A percentile compares a stretch with the other conserved stretches of the same genome.
These are phyloP conservation scores for Gallinago solitaria DNA, from an alignment of 2,797 vertebrate species.

Conservation along the genomic window DNA sequence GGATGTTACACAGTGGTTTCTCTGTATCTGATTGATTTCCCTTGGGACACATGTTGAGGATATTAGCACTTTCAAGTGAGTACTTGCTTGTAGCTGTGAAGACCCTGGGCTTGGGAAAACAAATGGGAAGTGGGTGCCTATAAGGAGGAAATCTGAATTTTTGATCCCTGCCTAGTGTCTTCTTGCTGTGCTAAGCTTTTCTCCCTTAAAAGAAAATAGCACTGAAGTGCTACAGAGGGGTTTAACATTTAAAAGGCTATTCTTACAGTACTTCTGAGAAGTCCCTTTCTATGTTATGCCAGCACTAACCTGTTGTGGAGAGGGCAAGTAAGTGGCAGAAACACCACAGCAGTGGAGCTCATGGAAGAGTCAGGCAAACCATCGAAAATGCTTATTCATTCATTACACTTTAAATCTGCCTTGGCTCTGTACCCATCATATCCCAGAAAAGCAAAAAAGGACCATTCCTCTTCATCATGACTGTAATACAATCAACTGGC, in stretches of 20 bases:
- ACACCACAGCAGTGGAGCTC: background rate
- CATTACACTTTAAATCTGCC: conserved; percentile 60
- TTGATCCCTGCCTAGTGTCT: background rate
- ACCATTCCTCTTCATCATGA: conserved; percentile 71
- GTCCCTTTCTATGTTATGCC: background rate
- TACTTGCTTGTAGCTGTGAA: conserved; percentile 35
- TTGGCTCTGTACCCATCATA: conserved; percentile 55
- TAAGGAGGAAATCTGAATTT: conserved; percentile 3
- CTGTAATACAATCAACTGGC: conserved; percentile 70
- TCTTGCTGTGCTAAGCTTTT: background rate
- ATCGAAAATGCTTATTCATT: conserved; percentile 53
- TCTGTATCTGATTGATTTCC: background rate
- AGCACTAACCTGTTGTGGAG: background rate
- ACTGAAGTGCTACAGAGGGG: background rate
- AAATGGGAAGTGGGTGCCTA: conserved; percentile 11
- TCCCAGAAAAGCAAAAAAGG: conserved; percentile 67
- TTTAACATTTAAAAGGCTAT: conserved; percentile 43
- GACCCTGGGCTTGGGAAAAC: conserved; percentile 3
- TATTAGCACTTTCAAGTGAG: conserved; percentile 13
- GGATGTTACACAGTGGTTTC: background rate
- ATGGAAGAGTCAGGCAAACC: conserved; percentile 10
- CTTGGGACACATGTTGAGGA: background rate
- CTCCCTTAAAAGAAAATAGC: conserved; percentile 3
- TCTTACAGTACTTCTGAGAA: background rate
- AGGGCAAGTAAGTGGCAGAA: background rate